Conservation (phyloP, 2,797 vertebrate species). For the Urocyon cinereoargenteus region DNA sequence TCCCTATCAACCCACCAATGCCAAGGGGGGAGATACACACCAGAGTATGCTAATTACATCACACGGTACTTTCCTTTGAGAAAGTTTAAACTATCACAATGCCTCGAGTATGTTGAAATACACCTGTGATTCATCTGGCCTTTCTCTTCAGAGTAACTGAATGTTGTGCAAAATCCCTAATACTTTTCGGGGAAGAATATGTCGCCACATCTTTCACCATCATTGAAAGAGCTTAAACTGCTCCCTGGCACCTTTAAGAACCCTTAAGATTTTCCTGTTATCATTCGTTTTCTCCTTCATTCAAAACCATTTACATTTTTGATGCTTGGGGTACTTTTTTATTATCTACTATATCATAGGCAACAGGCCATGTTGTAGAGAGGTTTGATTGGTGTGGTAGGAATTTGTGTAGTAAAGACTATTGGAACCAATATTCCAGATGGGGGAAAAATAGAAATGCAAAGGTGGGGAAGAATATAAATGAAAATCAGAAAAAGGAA, state of each 20-base stretch:
- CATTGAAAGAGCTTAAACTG: neutral
- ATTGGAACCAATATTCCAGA: neutral
- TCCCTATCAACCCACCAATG: neutral
- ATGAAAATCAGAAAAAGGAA: neutral
- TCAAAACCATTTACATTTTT: neutral
- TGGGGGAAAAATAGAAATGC: neutral
- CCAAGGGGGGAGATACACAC: neutral
- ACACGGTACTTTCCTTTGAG: neutral
- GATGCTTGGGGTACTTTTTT: neutral
- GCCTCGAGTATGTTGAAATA: neutral
- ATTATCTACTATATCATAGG: neutral
- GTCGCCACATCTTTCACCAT: neutral
- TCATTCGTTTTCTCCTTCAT: neutral
- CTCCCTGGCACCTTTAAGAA: neutral
- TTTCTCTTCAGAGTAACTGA: neutral
- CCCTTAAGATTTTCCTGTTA: neutral
- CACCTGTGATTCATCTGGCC: constrained; percentile 22
- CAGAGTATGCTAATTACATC: neutral
- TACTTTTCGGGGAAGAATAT: neutral
- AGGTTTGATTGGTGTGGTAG: neutral
- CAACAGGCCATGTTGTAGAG: neutral
- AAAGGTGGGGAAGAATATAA: neutral
- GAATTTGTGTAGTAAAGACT: neutral
- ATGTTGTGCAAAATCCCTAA: constrained; percentile 3
- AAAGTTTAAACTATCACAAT: neutral